Base-by-base conservation (phyloP, 2,797 vertebrate species). In the Manis javanica region DNA sequence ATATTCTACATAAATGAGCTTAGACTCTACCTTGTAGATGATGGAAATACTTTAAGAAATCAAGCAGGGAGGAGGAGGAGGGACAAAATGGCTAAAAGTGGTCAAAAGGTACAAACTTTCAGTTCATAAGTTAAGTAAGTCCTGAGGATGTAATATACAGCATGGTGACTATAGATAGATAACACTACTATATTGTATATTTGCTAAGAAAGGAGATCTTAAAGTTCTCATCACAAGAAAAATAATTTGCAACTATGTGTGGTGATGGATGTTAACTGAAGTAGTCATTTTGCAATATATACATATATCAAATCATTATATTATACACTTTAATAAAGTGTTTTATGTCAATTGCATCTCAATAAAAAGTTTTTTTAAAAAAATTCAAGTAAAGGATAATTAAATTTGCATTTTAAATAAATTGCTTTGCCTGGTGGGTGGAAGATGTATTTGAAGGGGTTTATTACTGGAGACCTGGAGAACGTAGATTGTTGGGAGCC, bases 321-420 rank as follows among this genome's bases (percentile, higher is more conserved):
- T 46, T 46, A 10, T 46, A 46, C 46, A 46, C 46, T 46, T 46
- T 11, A 46, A 46, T 46, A 11, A 10, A 46, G 46, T 46, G 46
- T 46, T 46, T 46, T 46, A 46, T 12, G 26, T 61, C 39, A 61
- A 61, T 39, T 81, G 8, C 11, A 61, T 21, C 16, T 61, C 55
- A 61, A 59, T 39, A 57, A 57, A 61, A 42, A 61, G 8, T 42
- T 75, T 72, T 63, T 79, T n/a, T 49, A 49, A 53, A 88, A n/a
- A 68, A 87, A 37, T 51, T 53, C n/a, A 90, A 77, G 74, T 37
- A 61, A 81, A 10, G 23, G 49, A 66, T 77, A 18, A 83, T 72
- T 68, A 87, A 39, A 77, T 90, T 24, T 46, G 53, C 87, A 15
- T 78, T 90, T 84, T 68, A 72, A 71, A 57, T 39, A 57, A 96